phyloP scores from a whole-genome alignment of 92 coral and sea anemone species.

The Hydrozoanthus gracilis region DNA sequence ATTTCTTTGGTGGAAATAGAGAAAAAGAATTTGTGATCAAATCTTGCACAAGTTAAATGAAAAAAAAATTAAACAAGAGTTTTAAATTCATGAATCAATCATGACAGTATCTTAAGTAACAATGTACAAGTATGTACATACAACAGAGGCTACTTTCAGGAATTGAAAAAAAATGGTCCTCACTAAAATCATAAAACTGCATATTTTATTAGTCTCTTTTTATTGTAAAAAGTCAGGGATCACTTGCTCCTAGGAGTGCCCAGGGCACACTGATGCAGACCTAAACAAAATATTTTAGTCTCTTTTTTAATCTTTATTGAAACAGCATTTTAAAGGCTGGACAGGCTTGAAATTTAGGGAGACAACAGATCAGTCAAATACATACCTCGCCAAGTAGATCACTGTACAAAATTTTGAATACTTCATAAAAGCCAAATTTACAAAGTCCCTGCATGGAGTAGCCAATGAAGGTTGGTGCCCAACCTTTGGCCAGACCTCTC shows the following conservation, averaged over 20 bases:
- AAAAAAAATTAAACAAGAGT: background rate
- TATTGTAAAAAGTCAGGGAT: background rate
- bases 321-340: no score
- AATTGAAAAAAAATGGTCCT: background rate
- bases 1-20: background rate
- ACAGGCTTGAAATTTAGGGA: background rate
- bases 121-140: no score
- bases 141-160: background rate
- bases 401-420: conserved; percentile 93
- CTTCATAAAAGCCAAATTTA: conserved; percentile 99
- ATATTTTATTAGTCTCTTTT: background rate
- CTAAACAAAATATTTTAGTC: no score
- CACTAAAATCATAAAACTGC: background rate
- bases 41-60: background rate
- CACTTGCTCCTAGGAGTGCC: no score
- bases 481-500: conserved; percentile 89
- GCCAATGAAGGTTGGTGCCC: conserved; percentile 97
- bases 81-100: background rate
- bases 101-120: background rate
- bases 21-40: background rate
- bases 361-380: background rate
- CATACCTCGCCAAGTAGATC: conserved; percentile 92
- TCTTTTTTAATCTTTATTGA: no score
- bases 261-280: no score
- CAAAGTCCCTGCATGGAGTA: conserved; percentile 99